Conservation (phyloP, 1,140 invertebrate genomes). For the Cyclina sinensis region DNA sequence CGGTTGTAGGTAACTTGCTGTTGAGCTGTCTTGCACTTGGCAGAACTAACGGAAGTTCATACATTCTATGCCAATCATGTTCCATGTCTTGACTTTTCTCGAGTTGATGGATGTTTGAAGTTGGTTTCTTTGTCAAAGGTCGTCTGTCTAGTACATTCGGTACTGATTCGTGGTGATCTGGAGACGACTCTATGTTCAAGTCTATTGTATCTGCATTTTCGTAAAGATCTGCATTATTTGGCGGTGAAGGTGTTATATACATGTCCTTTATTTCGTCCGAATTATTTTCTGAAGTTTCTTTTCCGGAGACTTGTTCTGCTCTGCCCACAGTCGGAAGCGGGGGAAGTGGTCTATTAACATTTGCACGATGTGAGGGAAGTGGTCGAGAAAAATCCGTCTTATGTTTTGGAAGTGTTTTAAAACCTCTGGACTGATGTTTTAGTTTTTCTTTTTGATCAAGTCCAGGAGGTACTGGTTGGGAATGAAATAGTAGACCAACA, state of each 20-base stretch:
- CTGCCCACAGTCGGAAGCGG: too few relatives aligned
- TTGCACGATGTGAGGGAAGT: too few relatives aligned
- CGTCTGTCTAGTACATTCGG: not conserved
- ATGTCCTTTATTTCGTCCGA: not conserved
- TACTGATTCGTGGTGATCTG: not conserved
- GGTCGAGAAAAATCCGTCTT: too few relatives aligned
- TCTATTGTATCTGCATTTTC: not conserved
- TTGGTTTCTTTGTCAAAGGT: not conserved
- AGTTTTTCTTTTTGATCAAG: too few relatives aligned
- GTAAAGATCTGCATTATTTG: too few relatives aligned
- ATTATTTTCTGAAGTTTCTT: too few relatives aligned
- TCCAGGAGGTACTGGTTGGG: not conserved
- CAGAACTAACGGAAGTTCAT: not conserved
- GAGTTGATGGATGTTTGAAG: not conserved
- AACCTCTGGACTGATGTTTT: not conserved
- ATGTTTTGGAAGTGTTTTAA: not conserved
- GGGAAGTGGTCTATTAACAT: too few relatives aligned
- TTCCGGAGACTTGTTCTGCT: too few relatives aligned
- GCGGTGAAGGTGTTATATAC: not conserved
- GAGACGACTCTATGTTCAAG: not conserved
- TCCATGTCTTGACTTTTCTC: not conserved
- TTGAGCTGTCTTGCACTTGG: too few relatives aligned
- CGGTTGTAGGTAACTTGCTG: too few relatives aligned
- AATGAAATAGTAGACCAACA: not conserved
- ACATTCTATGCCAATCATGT: not conserved